phyloP scores from a whole-genome alignment of 2,888 invertebrate species.

The Augiades crinisus region DNA sequence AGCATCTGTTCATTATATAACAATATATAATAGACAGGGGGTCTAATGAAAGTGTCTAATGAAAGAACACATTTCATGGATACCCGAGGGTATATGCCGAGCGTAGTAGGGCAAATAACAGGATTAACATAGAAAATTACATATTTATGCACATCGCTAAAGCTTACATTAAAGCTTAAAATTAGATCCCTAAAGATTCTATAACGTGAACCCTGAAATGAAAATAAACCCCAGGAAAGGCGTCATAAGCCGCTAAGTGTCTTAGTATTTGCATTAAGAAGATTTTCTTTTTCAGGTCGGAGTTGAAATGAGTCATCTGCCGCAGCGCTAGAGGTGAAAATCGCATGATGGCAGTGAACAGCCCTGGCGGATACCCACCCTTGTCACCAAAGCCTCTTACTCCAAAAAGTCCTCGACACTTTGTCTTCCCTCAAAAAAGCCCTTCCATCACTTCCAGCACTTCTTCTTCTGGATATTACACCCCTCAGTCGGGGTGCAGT shows the following conservation, averaged over 20 bases:
- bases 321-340: constrained; percentile 44
- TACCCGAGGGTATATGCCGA: too few relatives aligned
- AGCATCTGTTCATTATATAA: too few relatives aligned
- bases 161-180: constrained; percentile 16
- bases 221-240: background rate
- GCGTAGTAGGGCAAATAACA: too few relatives aligned
- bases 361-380: constrained; percentile 79
- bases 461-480: constrained; percentile 79
- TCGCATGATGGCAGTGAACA: constrained; percentile 79
- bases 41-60: too few relatives aligned
- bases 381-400: constrained; percentile 80
- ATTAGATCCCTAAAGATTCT: background rate
- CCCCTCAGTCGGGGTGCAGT: constrained; percentile 77
- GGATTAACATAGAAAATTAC: background rate
- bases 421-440: constrained; percentile 77
- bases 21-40: too few relatives aligned
- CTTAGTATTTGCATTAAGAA: background rate
- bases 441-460: constrained; percentile 78
- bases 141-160: constrained; percentile 5
- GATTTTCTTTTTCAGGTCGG: constrained; percentile 51
- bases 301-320: constrained; percentile 48
- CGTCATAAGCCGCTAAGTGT: constrained; percentile 1
- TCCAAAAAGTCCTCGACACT: constrained; percentile 80
- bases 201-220: background rate
- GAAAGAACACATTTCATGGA: too few relatives aligned